Conservation (phyloP, 2,888 invertebrate species). For the Drosophila mulleri region DNA sequence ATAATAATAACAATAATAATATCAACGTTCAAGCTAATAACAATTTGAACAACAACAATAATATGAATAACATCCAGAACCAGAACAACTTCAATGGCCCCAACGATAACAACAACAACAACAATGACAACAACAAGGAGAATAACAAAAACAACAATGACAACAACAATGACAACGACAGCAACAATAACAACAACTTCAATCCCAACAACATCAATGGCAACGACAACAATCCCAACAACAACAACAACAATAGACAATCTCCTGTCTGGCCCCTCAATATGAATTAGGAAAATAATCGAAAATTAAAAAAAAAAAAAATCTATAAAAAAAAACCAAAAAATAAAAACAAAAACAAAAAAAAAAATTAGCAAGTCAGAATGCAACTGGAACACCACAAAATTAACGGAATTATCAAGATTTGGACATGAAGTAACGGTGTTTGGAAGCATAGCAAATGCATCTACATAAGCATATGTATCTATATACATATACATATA, state of each 20-base stretch:
- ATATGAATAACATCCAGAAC: not conserved
- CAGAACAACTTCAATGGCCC: not conserved
- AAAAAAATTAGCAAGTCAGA: no score
- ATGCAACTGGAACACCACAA: not conserved
- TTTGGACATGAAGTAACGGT: not conserved
- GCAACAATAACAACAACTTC: not conserved
- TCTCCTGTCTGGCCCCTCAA: conserved; percentile 2
- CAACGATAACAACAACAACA: not conserved
- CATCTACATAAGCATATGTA: not conserved
- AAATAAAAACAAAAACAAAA: no score
- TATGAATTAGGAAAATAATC: not conserved
- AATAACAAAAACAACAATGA: not conserved
- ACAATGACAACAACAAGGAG: not conserved
- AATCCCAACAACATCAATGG: not conserved
- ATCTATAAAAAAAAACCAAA: not conserved
- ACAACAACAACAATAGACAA: not conserved
- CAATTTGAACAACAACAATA: not conserved
- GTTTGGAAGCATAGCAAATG: not conserved
- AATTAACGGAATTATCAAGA: not conserved
- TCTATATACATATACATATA: not conserved
- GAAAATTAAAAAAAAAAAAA: no score
- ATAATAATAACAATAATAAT: not conserved
- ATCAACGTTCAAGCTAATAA: not conserved
- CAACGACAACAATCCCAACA: not conserved
- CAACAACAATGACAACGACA: not conserved